A percentile compares a stretch with the other conserved stretches of the same genome.
These are phyloP conservation scores for Aplysia californica DNA, from an alignment of 1,140 invertebrate species.

Conservation along the genomic window DNA sequence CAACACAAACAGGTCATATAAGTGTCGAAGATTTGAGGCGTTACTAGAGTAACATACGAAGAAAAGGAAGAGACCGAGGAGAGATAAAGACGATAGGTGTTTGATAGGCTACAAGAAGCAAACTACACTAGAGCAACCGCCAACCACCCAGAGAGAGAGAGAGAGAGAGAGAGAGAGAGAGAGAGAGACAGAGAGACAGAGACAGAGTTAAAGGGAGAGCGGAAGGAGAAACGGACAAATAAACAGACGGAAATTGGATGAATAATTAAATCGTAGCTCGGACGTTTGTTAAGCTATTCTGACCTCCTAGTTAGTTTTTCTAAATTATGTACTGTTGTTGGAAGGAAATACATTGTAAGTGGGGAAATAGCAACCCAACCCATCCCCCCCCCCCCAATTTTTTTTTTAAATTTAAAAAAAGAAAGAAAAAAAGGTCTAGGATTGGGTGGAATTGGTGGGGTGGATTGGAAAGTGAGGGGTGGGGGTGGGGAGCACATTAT, in stretches of 20 bases:
- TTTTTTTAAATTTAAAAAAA: neutral
- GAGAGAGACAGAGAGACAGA: slow-evolving; percentile 6
- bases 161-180: neutral
- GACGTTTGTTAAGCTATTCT: neutral
- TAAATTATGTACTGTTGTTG: neutral
- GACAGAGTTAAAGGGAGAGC: no score
- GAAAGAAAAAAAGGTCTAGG: neutral
- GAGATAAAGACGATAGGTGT: no score
- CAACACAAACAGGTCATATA: no score
- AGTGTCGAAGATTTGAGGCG: no score
- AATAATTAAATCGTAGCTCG: neutral
- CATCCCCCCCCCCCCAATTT: neutral
- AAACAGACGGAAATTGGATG: slow-evolving; percentile 1
- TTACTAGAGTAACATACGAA: no score
- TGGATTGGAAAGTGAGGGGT: no score
- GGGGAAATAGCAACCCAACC: neutral
- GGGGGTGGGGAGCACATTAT: no score
- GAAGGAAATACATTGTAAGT: neutral
- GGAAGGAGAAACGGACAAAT: neutral
- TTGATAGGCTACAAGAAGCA: no score
- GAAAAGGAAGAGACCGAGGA: no score
- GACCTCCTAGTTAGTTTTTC: neutral
- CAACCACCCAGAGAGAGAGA: no score
- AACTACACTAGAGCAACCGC: no score
- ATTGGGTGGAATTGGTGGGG: no score